Evolutionary conservation across 1,140 invertebrate species (phyloP), one percentile per base, ranked within the genome.

Genomic region (Aporrectodea caliginosa): DNA sequence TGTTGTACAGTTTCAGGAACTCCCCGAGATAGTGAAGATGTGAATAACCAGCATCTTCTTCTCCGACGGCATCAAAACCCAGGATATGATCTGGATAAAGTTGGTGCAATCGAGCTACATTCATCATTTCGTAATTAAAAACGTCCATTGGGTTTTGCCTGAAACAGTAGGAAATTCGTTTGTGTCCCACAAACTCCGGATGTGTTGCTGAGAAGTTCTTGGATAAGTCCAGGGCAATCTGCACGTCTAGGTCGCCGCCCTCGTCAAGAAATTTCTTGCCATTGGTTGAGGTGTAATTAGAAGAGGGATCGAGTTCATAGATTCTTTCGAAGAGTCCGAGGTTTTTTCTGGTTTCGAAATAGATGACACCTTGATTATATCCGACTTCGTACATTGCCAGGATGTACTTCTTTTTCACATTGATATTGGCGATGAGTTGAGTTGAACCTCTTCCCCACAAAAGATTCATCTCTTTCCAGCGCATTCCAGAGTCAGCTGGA

Each of bases 41-140:
- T 12, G 84, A 84, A 79, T 84, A 81, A 6, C 84, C 84, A 1
- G 69, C 73, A 43, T 85, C 84, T 79, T 85, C 84, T 78, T 85
- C 81, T 27, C 73, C 81, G 16, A 83, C 84, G 27, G 83, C 27
- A 77, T 85, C 84, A 79, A 79, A 84, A 33, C 84, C 84, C 0
- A 80, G 75, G 29, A 85, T 79, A 32, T 83, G 69, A 68, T 82
- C 14, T 0, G 84, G 84, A 81, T 82, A 85, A 78, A 82, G 79
- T n/a, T 82, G 69, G 6, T 83, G 35, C 0, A 77, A 32, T 1
- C 73, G 16, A 12, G 81, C 80, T 22, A 30, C 74, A 14, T 80
- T 22, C 31, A 77, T 69, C 34, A 80, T 70, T 30, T 43, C 75
- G n/a, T 31, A 1, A 14, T 77, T 69, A 1, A 83, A 29, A 0